phyloP scores from a whole-genome alignment of 1,140 invertebrate species.

The Tetraneura akinire region DNA sequence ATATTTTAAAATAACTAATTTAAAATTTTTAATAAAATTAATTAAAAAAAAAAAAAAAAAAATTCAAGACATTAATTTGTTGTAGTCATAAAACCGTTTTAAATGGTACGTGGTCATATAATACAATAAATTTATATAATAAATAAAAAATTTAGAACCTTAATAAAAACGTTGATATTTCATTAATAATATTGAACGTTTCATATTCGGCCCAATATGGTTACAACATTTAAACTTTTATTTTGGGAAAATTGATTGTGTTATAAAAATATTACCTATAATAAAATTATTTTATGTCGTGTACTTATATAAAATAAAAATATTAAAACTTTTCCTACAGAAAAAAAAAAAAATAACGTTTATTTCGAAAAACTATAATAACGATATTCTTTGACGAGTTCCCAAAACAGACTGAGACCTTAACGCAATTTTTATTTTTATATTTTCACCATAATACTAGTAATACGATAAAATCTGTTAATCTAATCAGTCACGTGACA shows the following conservation, averaged over 20 bases:
- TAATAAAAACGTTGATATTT: neutral
- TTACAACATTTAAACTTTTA: neutral
- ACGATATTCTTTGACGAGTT: neutral
- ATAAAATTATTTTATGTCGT: neutral
- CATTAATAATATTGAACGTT: neutral
- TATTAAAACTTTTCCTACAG: neutral
- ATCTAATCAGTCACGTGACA: neutral
- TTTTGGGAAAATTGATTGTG: neutral
- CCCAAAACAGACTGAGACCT: neutral
- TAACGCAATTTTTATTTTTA: neutral
- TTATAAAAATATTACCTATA: neutral
- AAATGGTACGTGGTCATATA: no score
- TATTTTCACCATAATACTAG: neutral
- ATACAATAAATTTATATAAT: no score
- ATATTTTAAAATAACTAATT: neutral
- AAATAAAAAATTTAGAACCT: neutral
- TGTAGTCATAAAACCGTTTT: no score
- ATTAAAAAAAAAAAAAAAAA: no score
- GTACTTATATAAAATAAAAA: neutral
- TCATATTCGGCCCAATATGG: neutral
- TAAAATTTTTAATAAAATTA: no score
- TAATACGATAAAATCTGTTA: neutral
- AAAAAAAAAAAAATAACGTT: neutral
- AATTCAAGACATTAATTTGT: no score
- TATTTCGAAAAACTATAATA: neutral